Evolutionary conservation across 30 jellyfish, hydroid and myxozoan species (phyloP), one percentile per base, ranked within the genome.

Genomic region (Pelagia noctiluca): DNA sequence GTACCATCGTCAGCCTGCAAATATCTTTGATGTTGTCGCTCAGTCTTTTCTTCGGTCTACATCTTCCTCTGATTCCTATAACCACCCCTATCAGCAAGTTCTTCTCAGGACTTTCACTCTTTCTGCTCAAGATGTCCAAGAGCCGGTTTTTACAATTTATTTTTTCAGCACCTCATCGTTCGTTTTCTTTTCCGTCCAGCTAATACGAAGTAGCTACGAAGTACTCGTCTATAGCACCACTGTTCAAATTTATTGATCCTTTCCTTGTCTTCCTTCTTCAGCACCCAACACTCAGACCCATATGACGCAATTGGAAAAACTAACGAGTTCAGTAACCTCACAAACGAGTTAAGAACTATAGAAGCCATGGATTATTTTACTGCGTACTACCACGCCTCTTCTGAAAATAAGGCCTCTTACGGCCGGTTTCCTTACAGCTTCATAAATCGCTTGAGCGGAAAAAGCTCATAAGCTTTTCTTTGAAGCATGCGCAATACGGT

Each of bases 131-230:
- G 46, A 50, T 75, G 57, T 75, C 61, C 36, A 50, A 26, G 75
- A 75, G 86, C 32, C 72, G 38, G 75, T 25, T 16, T 42, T 42
- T 42, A 42, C 57, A 5, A 42, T 8, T 42, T 5, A 5, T 60
- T 38, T 35, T 48, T 30, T 26, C 47, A 50, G 78, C 16, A 76
- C 60, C 31, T 38, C 73, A 21, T 76, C 88, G 57, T 52, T 46
- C 31, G 80, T 77, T 77, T 61, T 61, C 80, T 35, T 77, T 60
- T 77, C 80, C 13, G 80, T 54, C 80, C 89, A 77, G 75, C 89
- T 61, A 18, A 77, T 60, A 42, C 89, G 54, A 2, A 77, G 48
- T 2, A 77, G 13, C 60, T 60, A 42, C 89, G 54, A 2, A 77
- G 48, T 2, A 77, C 26, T n/a, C 80, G 50, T 22, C 71, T 30